Base-by-base conservation (phyloP, 2,113 vertebrate species). In the Falcunculus frontatus region DNA sequence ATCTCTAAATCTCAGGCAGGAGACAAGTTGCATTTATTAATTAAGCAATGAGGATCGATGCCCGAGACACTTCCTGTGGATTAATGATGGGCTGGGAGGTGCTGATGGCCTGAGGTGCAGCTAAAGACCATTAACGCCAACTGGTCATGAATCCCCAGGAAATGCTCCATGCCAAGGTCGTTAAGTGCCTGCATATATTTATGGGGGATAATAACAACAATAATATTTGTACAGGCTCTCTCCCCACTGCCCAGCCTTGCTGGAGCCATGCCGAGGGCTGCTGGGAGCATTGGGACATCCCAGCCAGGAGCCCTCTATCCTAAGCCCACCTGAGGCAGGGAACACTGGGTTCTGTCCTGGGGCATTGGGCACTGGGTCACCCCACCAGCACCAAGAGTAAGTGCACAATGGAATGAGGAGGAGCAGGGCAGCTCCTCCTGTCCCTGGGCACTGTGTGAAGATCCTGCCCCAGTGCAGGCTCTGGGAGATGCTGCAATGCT, bases 11-110 rank as follows among this genome's bases (percentile, higher is more conserved):
- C 95, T 96, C 84, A 90, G 82, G 69, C 84, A 77, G 79, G 78
- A 97, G 96, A 95, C 95, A 97, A 93, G 90, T 93, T 90, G 92
- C 82, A 84, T 97, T 97, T 97, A 97, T 97, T 98, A 98, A 96
- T 98, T 98, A 98, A 98, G 96, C 97, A 97, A 97, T 94, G 96
- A 97, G 97, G 97, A 98, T 98, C 98, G 81, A 97, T 97, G 97
- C 96, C 95, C 2, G 63, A 97, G 98, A 98, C 97, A 92, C 97
- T 98, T 98, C 97, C 97, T 97, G 96, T 96, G 97, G 98, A 98
- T 98, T 98, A 98, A 98, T 97, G 97, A 98, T 96, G 87, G 96
- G 35, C 94, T 97, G 96, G 98, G 97, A 98, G 98, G 97, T 97
- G 98, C 97, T 97, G 97, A 97, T 95, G 97, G 98, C 97, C 97